Evolutionary conservation across 2,113 vertebrate species (phyloP), one percentile per base, ranked within the genome.

Genomic region (Pyrgilauda ruficollis): DNA sequence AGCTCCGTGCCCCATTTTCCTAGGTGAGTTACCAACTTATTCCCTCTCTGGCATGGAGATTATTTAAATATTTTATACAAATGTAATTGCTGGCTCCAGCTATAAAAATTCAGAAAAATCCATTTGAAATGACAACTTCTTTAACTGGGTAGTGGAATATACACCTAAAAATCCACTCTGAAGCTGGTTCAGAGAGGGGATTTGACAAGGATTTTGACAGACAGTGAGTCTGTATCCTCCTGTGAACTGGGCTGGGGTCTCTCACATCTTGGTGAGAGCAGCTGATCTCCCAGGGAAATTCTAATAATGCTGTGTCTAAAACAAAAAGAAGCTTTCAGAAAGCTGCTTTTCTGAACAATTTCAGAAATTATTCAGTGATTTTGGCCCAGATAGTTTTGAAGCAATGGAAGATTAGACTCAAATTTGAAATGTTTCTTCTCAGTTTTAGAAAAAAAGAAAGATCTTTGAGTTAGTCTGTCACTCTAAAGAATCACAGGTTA

Each of bases 11-110:
- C 67, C 70, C 76, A 37, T 90, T 80, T 91, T 77, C 85, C 94
- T 39, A 74, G 78, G 55, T 88, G 75, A 93, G 41, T 28, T 84
- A 92, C 23, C 53, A 66, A n/a, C 41, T 95, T 93, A 66, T 41
- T 96, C 66, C 22, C 18, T 85, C 53, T 80, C 70, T 66, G 43
- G 11, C 49, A 92, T 19, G 13, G 39, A 83, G 59, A 77, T 77
- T 47, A 58, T 18, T 94, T 74, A 86, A 90, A 93, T 92, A 73
- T 91, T 93, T 96, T 49, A 94, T 66, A 77, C 12, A 80, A 70
- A 88, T 72, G 20, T 52, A 64, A 74, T 73, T 92, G 17, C 67
- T 93, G 62, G 28, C 23, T 92, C 46, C 46, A 80, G 35, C 20
- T 76, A 49, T 24, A 88, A 92, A 85, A 92, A 69, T 27, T 63